phyloP scores from a whole-genome alignment of 2,113 vertebrate species.

The Salvator merianae region DNA sequence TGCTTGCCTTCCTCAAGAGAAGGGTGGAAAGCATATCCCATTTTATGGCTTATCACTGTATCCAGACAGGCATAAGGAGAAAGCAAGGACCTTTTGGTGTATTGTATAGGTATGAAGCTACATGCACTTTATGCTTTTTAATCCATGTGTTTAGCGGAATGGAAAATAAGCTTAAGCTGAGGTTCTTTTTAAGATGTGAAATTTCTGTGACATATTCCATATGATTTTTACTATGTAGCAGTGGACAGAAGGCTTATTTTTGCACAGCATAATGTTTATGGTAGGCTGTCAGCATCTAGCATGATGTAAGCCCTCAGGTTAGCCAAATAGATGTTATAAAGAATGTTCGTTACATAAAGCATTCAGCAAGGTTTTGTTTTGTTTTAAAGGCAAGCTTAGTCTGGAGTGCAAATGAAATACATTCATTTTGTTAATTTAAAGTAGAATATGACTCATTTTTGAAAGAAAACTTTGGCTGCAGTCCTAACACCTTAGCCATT shows the following conservation, averaged over 20 bases:
- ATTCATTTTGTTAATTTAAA: conserved; percentile 50
- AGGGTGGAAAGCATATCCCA: neutral
- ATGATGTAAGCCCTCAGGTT: conserved; percentile 49
- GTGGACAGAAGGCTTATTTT: conserved; percentile 33
- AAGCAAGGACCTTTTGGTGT: neutral
- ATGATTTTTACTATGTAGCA: conserved; percentile 28
- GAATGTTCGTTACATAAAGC: conserved; percentile 58
- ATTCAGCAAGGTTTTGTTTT: conserved; percentile 37
- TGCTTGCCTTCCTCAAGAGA: neutral
- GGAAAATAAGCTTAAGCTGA: neutral
- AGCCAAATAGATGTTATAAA: conserved; percentile 59
- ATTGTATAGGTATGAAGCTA: neutral
- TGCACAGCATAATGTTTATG: conserved; percentile 38
- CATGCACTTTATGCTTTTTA: too few relatives aligned
- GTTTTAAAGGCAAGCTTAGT: conserved; percentile 46
- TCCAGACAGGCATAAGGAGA: neutral
- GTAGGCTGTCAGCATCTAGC: conserved; percentile 8
- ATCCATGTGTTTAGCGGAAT: neutral
- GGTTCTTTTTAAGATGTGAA: conserved; percentile 1
- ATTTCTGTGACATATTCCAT: neutral
- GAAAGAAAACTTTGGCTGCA: neutral
- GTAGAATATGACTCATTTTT: conserved; percentile 36
- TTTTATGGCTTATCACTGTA: neutral
- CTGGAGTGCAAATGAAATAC: conserved; percentile 50
- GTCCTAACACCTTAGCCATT: neutral